phyloP scores from a whole-genome alignment of 1,140 invertebrate species.

The Hycleus cichorii region DNA sequence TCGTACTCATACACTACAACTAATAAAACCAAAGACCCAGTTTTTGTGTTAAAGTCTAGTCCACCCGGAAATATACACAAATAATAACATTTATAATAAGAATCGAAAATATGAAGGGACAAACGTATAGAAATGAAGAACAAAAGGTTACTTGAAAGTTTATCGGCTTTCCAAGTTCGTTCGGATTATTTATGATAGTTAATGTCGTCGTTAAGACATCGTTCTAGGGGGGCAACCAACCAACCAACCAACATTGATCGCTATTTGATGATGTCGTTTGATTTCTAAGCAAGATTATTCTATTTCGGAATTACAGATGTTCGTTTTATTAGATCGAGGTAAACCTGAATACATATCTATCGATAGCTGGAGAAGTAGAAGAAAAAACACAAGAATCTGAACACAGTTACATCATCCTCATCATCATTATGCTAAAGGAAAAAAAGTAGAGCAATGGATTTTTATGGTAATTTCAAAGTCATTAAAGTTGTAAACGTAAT shows the following conservation, averaged over 20 bases:
- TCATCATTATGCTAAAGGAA: too few species aligned
- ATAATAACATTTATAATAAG: too few species aligned
- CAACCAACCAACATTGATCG: slow-evolving; percentile 16
- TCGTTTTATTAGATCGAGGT: background rate
- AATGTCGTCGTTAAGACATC: slow-evolving; percentile 24
- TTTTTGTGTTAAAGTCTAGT: background rate
- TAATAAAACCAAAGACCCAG: background rate
- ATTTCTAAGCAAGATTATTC: slow-evolving; percentile 17
- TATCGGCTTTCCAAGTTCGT: slow-evolving; percentile 18
- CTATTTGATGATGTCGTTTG: slow-evolving; percentile 25
- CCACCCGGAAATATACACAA: too few species aligned
- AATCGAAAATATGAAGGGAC: too few species aligned
- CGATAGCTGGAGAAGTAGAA: too few species aligned
- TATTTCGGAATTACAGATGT: slow-evolving; percentile 19
- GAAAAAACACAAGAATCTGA: too few species aligned
- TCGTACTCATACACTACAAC: too few species aligned
- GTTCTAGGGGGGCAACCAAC: background rate
- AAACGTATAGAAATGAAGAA: background rate
- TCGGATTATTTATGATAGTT: slow-evolving; percentile 24
- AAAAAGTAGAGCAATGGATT: too few species aligned
- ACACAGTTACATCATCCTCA: too few species aligned
- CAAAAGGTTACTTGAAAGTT: slow-evolving; percentile 13
- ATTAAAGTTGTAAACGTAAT: too few species aligned
- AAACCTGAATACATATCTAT: too few species aligned
- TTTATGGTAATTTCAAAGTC: too few species aligned